These are phyloP conservation scores for Patiria pectinifera DNA, from an alignment of 53 echinoderm and acorn worm species.

Conservation along the genomic window DNA sequence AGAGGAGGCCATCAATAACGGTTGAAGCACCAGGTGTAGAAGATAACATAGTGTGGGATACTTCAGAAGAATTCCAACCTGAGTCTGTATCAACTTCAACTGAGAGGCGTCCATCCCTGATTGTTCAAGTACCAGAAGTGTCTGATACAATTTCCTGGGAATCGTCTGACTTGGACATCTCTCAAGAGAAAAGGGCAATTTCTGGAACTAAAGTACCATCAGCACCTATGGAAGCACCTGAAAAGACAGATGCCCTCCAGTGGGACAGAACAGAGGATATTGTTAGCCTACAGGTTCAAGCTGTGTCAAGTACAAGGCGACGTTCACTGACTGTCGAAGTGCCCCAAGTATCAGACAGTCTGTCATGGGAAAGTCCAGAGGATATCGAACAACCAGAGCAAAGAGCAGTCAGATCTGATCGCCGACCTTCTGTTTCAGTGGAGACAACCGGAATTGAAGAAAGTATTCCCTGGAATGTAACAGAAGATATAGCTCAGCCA, in stretches of 20 bases:
- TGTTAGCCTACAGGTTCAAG: conserved; percentile 28
- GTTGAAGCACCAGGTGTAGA: conserved; percentile 38
- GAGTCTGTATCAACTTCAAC: conserved; percentile 3
- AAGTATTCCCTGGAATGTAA: conserved; percentile 19
- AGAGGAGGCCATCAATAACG: conserved; percentile 49
- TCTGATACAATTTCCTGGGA: conserved; percentile 45
- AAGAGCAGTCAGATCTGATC: not conserved
- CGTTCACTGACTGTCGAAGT: conserved; percentile 37
- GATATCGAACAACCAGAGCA: conserved; percentile 27
- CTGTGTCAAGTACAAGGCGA: conserved; percentile 24
- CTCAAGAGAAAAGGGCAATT: conserved; percentile 50
- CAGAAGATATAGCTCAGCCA: conserved; percentile 3
- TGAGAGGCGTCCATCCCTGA: conserved; percentile 36
- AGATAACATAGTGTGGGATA: conserved; percentile 7
- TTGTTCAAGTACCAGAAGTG: conserved; percentile 50
- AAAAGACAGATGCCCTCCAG: conserved; percentile 59
- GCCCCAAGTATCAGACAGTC: conserved; percentile 29
- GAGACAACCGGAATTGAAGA: conserved; percentile 43
- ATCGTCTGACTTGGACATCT: conserved; percentile 6
- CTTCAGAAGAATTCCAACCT: conserved; percentile 40
- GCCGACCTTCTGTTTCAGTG: conserved; percentile 21
- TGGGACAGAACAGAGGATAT: conserved; percentile 57
- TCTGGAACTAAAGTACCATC: conserved; percentile 66
- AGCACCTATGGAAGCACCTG: conserved; percentile 62
- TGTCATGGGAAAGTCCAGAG: conserved; percentile 52